Evolutionary conservation across 92 coral and sea anemone genomes (phyloP), one percentile per base, ranked within the genome.

Genomic region (Scolanthus callimorphus): DNA sequence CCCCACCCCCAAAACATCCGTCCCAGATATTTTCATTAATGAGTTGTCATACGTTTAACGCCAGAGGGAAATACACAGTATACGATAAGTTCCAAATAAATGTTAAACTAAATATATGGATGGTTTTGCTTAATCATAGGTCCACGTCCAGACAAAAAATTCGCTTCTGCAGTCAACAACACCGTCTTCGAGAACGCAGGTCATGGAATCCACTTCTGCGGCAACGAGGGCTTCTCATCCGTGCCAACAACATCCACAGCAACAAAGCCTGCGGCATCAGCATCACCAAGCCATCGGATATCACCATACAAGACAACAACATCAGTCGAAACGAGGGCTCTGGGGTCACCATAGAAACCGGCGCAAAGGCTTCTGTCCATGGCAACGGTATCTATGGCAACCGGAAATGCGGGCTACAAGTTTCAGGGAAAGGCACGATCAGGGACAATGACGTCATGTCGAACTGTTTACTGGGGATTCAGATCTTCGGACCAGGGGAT

Each of bases 331-430:
- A 92, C 71, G 77, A 60, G 50, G 83, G 96, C 48, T 77, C 83
- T 10, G 98, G 98, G 4, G 62, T 92, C 49, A 57, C 57, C 59
- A 48, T 92, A 37, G 96, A 84, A 23, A 82, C 83, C 11, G 78
- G 81, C 27, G 80, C 89, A 38, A 69, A 76, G 46, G 85, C 96
- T 12, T 69, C 73, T 75, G 62, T 92, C 83, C 87, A 84, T 31
- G 96, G 95, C 44, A 92, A 92, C 67, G 89, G 98, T 73, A 73
- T 92, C 74, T 83, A 85, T 82, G 95, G 95, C 58, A 92, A 92
- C 81, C 86, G 38, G 19, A 81, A 78, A 53, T 68, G 73, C 21
- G 98, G 98, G 11, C 62, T 92, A 43, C 79, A 76, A 51, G 74
- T 83, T 20, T 69, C 82, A 2, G 98, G 98, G 3, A 89, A 85